Conservation (phyloP, 2,797 vertebrate genomes). For the Mus minutoides region DNA sequence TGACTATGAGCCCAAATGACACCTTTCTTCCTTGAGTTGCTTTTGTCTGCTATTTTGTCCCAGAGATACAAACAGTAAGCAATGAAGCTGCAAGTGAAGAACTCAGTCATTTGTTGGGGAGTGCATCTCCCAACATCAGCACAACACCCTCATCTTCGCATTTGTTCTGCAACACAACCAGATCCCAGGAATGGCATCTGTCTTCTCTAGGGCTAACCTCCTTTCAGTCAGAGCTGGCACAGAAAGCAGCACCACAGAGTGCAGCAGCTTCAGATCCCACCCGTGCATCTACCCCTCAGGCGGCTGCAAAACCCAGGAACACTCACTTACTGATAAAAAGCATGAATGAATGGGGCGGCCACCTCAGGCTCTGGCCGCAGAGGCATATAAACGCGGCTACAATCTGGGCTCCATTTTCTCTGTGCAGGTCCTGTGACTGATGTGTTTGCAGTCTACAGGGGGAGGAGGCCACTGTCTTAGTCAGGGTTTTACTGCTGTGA, state of each 20-base stretch:
- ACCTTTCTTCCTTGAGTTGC: background rate
- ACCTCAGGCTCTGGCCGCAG: conserved; percentile 12
- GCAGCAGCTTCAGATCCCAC: background rate
- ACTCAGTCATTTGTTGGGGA: background rate
- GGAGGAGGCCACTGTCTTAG: conserved; percentile 1
- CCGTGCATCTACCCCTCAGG: background rate
- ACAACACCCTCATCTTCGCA: background rate
- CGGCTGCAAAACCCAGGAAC: conserved; percentile 47
- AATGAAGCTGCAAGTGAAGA: background rate
- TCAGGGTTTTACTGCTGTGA: background rate
- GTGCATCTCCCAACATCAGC: background rate
- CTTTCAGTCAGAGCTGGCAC: background rate
- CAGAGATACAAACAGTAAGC: background rate
- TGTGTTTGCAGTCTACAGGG: background rate
- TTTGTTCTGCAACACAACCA: background rate
- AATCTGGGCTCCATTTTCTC: conserved; percentile 68
- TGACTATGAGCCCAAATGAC: too few species aligned
- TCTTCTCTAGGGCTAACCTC: background rate
- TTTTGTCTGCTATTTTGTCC: background rate
- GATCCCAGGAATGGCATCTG: background rate
- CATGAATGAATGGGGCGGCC: conserved; percentile 34
- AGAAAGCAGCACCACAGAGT: background rate
- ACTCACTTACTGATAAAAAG: conserved; percentile 78
- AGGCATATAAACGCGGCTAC: background rate
- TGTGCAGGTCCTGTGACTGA: conserved; percentile 73